Evolutionary conservation across 53 echinoderm and acorn worm species (phyloP).

Genomic region (Stichopus horrens): DNA sequence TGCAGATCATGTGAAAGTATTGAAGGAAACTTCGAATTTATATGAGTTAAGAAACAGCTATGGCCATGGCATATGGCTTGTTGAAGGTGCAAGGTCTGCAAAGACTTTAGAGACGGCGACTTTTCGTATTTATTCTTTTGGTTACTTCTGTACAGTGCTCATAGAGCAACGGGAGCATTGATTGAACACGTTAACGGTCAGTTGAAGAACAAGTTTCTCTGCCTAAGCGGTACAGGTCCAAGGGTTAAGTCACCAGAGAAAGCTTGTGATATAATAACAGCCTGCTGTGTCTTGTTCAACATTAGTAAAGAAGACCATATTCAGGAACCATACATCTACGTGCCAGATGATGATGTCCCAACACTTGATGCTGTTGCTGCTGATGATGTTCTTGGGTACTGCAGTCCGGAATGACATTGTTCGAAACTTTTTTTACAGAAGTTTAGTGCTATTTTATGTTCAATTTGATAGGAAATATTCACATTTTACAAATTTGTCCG

Average conservation of each 20-base stretch:
- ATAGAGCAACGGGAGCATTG: not conserved
- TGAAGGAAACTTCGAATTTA: too few species aligned
- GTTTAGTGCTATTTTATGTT: not conserved
- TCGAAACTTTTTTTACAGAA: constrained; percentile 4
- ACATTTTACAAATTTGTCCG: too few species aligned
- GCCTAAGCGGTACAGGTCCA: constrained; percentile 49
- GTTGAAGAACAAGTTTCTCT: constrained; percentile 51
- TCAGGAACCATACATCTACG: constrained; percentile 43
- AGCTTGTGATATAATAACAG: constrained; percentile 42
- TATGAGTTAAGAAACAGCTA: too few species aligned
- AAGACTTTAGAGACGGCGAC: too few species aligned
- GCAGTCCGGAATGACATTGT: constrained; percentile 38
- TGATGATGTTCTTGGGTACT: constrained; percentile 19
- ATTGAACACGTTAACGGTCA: constrained; percentile 8
- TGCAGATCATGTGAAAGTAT: too few species aligned
- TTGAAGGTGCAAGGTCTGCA: too few species aligned
- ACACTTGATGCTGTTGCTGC: constrained; percentile 11
- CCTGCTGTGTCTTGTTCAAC: constrained; percentile 55
- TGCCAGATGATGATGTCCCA: constrained; percentile 41
- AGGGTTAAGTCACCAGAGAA: constrained; percentile 42
- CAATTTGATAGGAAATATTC: too few species aligned
- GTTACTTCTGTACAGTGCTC: not conserved
- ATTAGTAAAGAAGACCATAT: constrained; percentile 61
- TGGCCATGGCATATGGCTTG: too few species aligned
- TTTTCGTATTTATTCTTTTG: too few species aligned